Base-by-base conservation (phyloP, 2,113 vertebrate genomes). In the Corvus cornix region DNA sequence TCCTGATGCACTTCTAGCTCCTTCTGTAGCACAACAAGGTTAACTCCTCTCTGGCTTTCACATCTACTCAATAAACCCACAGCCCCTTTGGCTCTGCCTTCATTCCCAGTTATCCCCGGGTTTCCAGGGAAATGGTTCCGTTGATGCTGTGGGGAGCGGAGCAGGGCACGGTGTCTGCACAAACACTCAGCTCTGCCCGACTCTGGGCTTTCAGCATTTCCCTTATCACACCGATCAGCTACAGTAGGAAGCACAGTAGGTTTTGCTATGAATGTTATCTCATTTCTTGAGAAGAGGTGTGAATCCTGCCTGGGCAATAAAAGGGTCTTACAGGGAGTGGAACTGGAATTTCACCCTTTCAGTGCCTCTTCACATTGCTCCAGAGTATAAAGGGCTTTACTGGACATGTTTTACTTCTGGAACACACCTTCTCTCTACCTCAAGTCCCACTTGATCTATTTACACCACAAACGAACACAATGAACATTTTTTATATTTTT, bases 401-500 rank as follows among this genome's bases (percentile, higher is more conserved):
- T 56, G 51, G 49, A 20, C 18, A 7, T 72, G 27, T 30, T 95
- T 56, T 53, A 72, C 60, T 56, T 48, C 46, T 63, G 37, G 15
- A 88, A 74, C 3, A 2, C 43, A 52, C 27, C 59, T 30, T 16
- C 35, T 51, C 46, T 84, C 68, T 30, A 9, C 15, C 76, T 52
- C 44, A 69, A 93, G 60, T 79, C 88, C 80, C 82, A 66, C 41
- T 64, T 48, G 17, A 81, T 94, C 83, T 93, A 76, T 81, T 82
- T 87, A 64, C 2, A 16, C 41, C 70, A 74, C 33, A 81, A 81
- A 53, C 0, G 6, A 95, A 51, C 60, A 55, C 52, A 43, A 81
- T 18, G 46, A 87, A 27, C 89, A 68, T 49, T 78, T 93, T 92
- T 93, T 75, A 60, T 19, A 89, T 93, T 96, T 90, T 59, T 76